phyloP scores from a whole-genome alignment of 2,888 invertebrate species.

The Lydus trimaculatus region DNA sequence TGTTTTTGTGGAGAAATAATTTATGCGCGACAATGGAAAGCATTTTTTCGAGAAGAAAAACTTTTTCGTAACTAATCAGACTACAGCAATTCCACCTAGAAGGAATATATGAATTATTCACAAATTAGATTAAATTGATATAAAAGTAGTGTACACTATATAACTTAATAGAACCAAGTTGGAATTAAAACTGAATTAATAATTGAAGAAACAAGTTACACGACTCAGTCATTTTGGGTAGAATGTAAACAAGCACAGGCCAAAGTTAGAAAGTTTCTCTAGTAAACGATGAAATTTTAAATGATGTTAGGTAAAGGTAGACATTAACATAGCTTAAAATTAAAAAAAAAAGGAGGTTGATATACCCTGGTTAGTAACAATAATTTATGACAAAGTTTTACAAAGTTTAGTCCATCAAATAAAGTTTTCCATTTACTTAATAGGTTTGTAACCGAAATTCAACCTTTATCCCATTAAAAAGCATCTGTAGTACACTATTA shows the following conservation, averaged over 20 bases:
- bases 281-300: neutral
- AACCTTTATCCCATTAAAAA: too few species aligned
- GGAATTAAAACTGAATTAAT: slow-evolving; percentile 1
- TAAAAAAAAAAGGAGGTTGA: too few species aligned
- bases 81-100: neutral
- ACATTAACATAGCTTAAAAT: neutral
- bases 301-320: neutral
- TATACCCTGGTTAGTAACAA: too few species aligned
- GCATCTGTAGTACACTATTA: too few species aligned
- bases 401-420: too few species aligned
- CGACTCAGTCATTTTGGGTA: neutral
- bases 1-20: neutral
- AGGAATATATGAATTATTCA: neutral
- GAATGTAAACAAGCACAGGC: neutral
- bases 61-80: too few species aligned
- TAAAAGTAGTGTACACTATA: neutral
- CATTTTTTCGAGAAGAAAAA: too few species aligned
- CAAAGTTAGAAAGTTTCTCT: neutral
- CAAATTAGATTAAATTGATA: neutral
- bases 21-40: neutral
- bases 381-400: too few species aligned
- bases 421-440: too few species aligned
- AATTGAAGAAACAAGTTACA: neutral
- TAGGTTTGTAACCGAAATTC: too few species aligned
- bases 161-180: neutral